phyloP scores from a whole-genome alignment of 2,888 invertebrate genomes.

The Rotaria magnacalcarata region DNA sequence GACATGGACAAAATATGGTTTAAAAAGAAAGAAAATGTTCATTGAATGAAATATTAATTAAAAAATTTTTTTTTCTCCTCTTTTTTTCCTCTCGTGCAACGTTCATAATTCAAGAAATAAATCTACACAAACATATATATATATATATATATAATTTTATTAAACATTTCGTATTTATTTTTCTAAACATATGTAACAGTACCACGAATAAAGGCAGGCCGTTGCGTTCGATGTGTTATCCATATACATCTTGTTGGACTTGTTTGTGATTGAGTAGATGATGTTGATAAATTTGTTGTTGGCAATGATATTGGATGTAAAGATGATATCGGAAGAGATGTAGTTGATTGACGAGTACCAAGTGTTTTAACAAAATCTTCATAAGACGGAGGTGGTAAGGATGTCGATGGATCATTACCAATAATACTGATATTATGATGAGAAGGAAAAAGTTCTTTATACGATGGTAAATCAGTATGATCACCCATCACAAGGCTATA shows the following conservation, averaged over 20 bases:
- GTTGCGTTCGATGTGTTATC: neutral
- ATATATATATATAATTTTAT: neutral
- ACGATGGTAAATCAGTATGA: neutral
- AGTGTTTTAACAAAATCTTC: constrained; percentile 17
- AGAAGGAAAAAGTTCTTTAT: constrained; percentile 13
- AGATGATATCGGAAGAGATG: neutral
- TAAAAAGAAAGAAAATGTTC: neutral
- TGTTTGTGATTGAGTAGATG: neutral
- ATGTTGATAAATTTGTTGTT: neutral
- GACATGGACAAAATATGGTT: constrained; percentile 12
- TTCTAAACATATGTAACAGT: neutral
- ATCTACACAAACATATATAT: neutral
- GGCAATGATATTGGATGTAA: neutral
- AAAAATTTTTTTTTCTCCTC: neutral
- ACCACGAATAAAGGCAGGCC: neutral
- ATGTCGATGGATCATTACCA: neutral
- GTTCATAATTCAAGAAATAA: neutral
- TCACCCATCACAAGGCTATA: neutral
- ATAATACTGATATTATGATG: neutral
- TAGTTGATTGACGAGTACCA: neutral
- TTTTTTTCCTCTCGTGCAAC: neutral
- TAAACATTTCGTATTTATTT: neutral
- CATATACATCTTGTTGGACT: neutral
- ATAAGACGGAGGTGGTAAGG: constrained; percentile 3
- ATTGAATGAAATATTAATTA: neutral